phyloP scores from a whole-genome alignment of 2,797 vertebrate genomes.

The Petrocephalus schoutedeni region DNA sequence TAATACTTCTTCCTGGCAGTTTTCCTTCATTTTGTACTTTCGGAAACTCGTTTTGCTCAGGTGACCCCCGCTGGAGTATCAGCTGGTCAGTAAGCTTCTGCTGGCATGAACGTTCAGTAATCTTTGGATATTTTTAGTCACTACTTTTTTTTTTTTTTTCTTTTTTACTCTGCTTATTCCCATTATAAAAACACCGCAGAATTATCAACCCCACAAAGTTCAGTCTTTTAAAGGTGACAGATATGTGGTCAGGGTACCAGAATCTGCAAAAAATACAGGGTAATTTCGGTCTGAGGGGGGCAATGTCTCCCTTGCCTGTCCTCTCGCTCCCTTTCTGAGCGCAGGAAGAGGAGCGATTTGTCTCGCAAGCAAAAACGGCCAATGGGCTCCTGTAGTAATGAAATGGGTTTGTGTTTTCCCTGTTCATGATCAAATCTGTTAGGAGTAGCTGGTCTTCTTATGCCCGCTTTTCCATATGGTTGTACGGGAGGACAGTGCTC shows the following conservation, averaged over 20 bases:
- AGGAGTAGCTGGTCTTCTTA: background rate
- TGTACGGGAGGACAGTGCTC: background rate
- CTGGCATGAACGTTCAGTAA: background rate
- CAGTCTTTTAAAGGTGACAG: background rate
- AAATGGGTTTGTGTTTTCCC: background rate
- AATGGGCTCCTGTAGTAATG: background rate
- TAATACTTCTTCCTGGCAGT: background rate
- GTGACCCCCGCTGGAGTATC: constrained; percentile 2
- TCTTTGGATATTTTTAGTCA: background rate
- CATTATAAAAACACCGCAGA: background rate
- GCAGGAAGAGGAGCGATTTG: background rate
- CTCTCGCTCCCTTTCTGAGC: background rate
- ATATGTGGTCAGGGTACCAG: background rate
- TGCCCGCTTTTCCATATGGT: background rate
- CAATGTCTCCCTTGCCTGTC: background rate
- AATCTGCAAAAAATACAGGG: background rate
- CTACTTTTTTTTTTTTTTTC: background rate
- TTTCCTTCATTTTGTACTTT: background rate
- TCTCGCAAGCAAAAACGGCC: background rate
- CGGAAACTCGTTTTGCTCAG: background rate
- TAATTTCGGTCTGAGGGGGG: background rate
- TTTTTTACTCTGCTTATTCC: background rate
- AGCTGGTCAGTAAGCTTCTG: background rate
- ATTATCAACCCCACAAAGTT: background rate
- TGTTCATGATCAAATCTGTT: background rate